These are phyloP conservation scores for Lasaia peninsularis DNA, from an alignment of 1,140 invertebrate genomes.

Conservation along the genomic window DNA sequence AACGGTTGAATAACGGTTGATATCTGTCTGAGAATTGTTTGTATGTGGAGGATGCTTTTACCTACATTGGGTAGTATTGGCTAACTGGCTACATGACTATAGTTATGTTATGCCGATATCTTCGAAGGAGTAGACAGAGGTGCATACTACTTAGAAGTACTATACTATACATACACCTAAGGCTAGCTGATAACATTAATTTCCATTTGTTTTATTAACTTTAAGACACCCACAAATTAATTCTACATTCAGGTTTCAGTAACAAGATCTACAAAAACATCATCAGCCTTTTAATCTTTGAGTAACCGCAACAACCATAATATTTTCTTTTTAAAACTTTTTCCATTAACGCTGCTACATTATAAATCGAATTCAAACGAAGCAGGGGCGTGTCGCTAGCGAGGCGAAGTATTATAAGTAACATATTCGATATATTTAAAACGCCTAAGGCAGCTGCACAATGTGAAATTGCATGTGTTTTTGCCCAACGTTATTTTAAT, in stretches of 20 bases:
- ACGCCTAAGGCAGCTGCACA: slow-evolving; percentile 22
- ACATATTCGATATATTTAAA: neutral
- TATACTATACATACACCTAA: too few relatives aligned
- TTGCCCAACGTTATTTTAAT: slow-evolving; percentile 46
- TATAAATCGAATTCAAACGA: neutral
- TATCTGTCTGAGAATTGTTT: too few relatives aligned
- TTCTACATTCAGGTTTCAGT: too few relatives aligned
- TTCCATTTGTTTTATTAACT: too few relatives aligned
- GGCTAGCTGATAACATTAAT: too few relatives aligned
- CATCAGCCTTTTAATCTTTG: neutral
- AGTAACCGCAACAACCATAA: neutral
- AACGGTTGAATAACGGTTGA: slow-evolving; percentile 15
- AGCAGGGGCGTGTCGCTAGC: neutral
- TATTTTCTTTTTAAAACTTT: neutral
- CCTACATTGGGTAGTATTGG: too few relatives aligned
- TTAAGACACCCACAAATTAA: too few relatives aligned
- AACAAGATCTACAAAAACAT: neutral
- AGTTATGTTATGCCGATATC: too few relatives aligned
- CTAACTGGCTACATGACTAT: too few relatives aligned
- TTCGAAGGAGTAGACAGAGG: too few relatives aligned
- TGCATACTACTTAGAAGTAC: too few relatives aligned
- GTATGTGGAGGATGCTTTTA: too few relatives aligned
- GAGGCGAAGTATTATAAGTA: neutral
- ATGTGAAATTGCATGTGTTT: slow-evolving; percentile 32
- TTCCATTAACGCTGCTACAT: neutral